phyloP scores from a whole-genome alignment of 2,888 invertebrate species.

The Aplocera efformata region DNA sequence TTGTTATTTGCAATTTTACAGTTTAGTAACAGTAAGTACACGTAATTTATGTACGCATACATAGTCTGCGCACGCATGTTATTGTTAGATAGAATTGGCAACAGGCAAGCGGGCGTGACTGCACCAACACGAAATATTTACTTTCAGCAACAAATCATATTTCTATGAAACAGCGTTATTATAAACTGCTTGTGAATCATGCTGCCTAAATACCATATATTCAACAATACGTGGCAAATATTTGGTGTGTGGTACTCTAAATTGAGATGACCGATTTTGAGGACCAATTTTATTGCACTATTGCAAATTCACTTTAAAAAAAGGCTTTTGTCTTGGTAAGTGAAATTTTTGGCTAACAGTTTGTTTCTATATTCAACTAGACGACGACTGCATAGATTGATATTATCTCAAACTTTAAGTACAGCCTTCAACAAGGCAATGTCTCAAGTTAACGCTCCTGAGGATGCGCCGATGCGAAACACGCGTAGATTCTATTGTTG shows the following conservation, averaged over 20 bases:
- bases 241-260: slow-evolving; percentile 4
- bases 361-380: no score
- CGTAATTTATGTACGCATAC: slow-evolving; percentile 3
- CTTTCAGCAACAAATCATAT: slow-evolving; percentile 47
- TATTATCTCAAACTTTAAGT: no score
- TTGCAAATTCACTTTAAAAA: no score
- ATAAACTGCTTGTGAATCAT: slow-evolving; percentile 40
- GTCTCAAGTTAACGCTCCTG: no score
- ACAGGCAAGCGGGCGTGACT: slow-evolving; percentile 42
- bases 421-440: no score
- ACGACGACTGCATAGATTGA: no score
- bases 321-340: no score
- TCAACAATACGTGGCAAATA: no score
- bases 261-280: slow-evolving; percentile 17
- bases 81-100: slow-evolving; percentile 37
- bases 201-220: slow-evolving; percentile 14
- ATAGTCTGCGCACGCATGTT: slow-evolving; percentile 10
- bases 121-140: slow-evolving; percentile 52
- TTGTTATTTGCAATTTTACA: no score
- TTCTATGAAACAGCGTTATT: slow-evolving; percentile 52
- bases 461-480: no score
- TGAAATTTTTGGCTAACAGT: no score
- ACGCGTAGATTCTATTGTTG: no score
- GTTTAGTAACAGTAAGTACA: slow-evolving; percentile 6
- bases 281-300: slow-evolving; percentile 6